Conservation (phyloP, 2,888 invertebrate species). For the Torymus auratus region DNA sequence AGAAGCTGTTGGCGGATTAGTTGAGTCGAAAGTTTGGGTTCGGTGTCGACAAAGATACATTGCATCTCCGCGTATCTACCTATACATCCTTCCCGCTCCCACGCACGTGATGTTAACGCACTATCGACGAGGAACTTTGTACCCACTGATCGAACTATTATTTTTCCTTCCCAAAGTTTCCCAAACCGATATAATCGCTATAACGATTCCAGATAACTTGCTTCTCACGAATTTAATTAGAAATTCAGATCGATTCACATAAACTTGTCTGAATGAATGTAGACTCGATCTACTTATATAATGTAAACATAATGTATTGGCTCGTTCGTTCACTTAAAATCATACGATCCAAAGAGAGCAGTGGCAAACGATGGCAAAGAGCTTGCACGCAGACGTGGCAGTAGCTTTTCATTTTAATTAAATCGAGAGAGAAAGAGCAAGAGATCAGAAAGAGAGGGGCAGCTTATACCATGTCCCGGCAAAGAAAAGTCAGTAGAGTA, state of each 20-base stretch:
- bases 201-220: too few species aligned
- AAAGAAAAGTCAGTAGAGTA: background rate
- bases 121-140: conserved; percentile 35
- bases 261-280: too few species aligned
- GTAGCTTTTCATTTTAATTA: conserved; percentile 43
- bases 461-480: too few species aligned
- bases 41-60: conserved; percentile 39
- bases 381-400: background rate
- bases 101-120: conserved; percentile 22
- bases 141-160: too few species aligned
- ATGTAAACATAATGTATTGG: too few species aligned
- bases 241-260: too few species aligned
- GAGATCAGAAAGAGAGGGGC: background rate
- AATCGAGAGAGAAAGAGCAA: conserved; percentile 2
- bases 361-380: background rate
- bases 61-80: background rate
- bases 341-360: too few species aligned
- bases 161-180: too few species aligned
- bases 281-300: too few species aligned
- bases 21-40: conserved; percentile 47
- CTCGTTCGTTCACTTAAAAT: too few species aligned
- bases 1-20: conserved; percentile 52
- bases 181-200: too few species aligned
- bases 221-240: too few species aligned
- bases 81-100: background rate